phyloP scores from a whole-genome alignment of 1,140 invertebrate genomes.

The Littorina saxatilis region DNA sequence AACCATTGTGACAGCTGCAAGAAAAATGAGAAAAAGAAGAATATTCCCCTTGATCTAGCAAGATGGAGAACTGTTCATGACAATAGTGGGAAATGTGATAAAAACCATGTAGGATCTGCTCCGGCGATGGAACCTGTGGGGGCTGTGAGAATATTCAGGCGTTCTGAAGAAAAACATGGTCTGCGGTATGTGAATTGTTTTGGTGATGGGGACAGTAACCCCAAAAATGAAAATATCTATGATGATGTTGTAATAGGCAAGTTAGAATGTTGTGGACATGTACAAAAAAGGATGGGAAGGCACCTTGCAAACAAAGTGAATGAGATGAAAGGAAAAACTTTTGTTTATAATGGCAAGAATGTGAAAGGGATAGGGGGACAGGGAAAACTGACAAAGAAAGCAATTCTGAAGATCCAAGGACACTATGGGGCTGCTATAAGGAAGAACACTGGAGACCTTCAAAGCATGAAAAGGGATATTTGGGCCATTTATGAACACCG shows the following conservation, averaged over 20 bases:
- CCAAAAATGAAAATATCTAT: not conserved
- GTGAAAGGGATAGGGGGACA: not conserved
- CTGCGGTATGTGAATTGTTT: constrained; percentile 34
- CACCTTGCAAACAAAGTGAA: not conserved
- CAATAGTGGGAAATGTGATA: not conserved
- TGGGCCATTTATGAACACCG: constrained; percentile 40
- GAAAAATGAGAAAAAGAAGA: constrained; percentile 7
- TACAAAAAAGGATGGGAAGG: not conserved
- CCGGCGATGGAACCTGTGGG: constrained; percentile 32
- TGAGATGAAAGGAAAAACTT: not conserved
- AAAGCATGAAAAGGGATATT: constrained; percentile 24
- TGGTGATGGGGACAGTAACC: constrained; percentile 39
- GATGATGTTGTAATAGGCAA: not conserved
- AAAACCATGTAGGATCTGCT: constrained; percentile 21
- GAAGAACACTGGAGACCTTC: constrained; percentile 13
- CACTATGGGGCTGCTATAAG: too few species aligned
- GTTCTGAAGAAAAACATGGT: too few species aligned
- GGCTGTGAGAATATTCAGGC: constrained; percentile 25
- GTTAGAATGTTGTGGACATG: too few species aligned
- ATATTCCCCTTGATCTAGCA: not conserved
- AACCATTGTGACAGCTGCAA: too few species aligned
- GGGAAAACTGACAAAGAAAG: constrained; percentile 10
- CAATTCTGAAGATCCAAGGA: constrained; percentile 32
- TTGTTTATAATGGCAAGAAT: not conserved
- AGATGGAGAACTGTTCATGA: constrained; percentile 9